These are phyloP conservation scores for Potamarius usumacintae DNA, from an alignment of 2,113 vertebrate genomes.

Conservation along the genomic window DNA sequence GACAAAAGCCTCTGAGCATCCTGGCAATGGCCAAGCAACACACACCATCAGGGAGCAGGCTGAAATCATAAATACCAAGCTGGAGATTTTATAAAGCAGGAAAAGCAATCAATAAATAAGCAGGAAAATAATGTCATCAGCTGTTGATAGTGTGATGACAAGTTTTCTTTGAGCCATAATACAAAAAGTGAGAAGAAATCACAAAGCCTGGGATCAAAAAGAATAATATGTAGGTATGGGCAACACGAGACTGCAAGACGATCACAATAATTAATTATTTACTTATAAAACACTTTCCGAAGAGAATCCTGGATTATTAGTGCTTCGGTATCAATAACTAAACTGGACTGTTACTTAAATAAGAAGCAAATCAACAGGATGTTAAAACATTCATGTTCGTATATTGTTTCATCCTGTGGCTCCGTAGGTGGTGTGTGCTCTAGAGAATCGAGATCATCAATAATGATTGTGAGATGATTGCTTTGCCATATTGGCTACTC, in stretches of 20 bases:
- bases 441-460: background rate
- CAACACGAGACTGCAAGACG: too few species aligned
- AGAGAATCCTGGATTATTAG: background rate
- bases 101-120: background rate
- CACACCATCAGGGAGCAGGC: background rate
- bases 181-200: background rate
- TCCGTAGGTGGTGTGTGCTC: background rate
- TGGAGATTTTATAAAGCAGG: background rate
- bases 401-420: background rate
- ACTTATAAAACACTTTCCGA: background rate
- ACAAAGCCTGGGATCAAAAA: background rate
- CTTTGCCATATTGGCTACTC: background rate
- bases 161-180: background rate
- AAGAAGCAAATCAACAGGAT: background rate
- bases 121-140: background rate
- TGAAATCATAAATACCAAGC: constrained; percentile 5
- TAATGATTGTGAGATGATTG: background rate
- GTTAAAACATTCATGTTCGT: background rate
- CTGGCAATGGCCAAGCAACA: background rate
- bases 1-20: constrained; percentile 32
- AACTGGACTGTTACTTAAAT: background rate
- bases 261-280: background rate
- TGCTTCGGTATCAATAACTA: background rate
- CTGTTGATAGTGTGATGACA: background rate
- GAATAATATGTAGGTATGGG: background rate